Conservation (phyloP, 2,113 vertebrate genomes). For the Acrocephalus arundinaceus region DNA sequence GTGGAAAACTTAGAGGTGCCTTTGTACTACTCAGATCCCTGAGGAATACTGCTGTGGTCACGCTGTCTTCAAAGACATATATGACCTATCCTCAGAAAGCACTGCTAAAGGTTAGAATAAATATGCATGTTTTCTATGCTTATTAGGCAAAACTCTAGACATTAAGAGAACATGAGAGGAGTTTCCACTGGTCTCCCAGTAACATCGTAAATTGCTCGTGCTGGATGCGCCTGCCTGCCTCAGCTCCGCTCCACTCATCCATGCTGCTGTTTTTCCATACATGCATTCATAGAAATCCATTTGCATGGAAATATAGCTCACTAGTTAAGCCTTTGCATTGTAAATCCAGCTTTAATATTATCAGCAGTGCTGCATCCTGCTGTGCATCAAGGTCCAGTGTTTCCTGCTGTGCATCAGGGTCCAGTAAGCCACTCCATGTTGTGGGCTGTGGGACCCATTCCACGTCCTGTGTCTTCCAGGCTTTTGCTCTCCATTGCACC, state of each 20-base stretch:
- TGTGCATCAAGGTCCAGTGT: not conserved
- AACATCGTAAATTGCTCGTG: not conserved
- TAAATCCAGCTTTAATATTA: not conserved
- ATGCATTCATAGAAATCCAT: not conserved
- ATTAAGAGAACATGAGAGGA: not conserved
- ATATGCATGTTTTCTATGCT: not conserved
- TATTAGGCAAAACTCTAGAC: not conserved
- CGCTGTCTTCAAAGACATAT: not conserved
- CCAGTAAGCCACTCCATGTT: not conserved
- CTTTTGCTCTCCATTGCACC: not conserved
- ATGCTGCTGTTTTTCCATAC: not conserved
- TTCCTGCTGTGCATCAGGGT: not conserved
- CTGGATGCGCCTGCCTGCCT: not conserved
- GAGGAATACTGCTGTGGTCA: not conserved
- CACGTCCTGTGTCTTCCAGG: accelerated
- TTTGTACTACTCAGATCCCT: not conserved
- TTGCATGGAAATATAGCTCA: not conserved
- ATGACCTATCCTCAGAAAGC: not conserved
- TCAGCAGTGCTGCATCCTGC: not conserved
- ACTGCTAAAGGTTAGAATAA: not conserved
- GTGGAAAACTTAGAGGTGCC: not conserved
- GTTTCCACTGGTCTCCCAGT: not conserved
- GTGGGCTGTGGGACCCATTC: not conserved
- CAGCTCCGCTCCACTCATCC: not conserved
- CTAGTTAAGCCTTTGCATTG: not conserved